Evolutionary conservation across 35 echinoderm and acorn worm species (phyloP).

Genomic region (Eucidaris tribuloides): DNA sequence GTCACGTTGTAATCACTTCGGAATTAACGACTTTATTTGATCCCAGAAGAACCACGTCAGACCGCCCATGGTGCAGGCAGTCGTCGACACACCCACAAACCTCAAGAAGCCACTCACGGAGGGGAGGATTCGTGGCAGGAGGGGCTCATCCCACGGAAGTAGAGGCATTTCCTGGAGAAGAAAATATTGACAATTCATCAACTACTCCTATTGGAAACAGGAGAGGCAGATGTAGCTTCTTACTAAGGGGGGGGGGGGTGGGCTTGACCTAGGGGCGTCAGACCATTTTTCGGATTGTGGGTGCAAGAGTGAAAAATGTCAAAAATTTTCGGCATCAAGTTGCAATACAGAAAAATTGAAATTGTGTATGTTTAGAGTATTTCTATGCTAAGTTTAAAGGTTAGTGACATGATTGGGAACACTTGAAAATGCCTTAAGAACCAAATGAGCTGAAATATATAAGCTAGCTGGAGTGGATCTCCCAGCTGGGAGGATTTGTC

Average conservation of each 20-base stretch:
- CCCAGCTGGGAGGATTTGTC: too few relatives aligned
- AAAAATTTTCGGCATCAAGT: neutral
- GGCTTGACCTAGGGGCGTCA: too few relatives aligned
- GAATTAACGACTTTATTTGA: too few relatives aligned
- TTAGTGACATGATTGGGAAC: too few relatives aligned
- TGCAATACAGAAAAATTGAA: neutral
- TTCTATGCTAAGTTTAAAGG: too few relatives aligned
- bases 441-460: too few relatives aligned
- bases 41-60: neutral
- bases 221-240: neutral
- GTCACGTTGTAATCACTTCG: too few relatives aligned
- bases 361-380: neutral
- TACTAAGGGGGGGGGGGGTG: too few relatives aligned
- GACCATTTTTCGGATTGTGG: too few relatives aligned
- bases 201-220: neutral
- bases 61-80: neutral
- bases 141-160: neutral
- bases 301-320: neutral
- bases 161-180: slow-evolving; percentile 38
- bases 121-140: slow-evolving; percentile 22
- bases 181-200: neutral
- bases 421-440: too few relatives aligned
- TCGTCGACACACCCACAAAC: neutral
- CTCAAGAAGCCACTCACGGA: slow-evolving; percentile 34
- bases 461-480: too few relatives aligned